Conservation (phyloP, 2,797 vertebrate species). For the Pseudochaenichthys georgianus region DNA sequence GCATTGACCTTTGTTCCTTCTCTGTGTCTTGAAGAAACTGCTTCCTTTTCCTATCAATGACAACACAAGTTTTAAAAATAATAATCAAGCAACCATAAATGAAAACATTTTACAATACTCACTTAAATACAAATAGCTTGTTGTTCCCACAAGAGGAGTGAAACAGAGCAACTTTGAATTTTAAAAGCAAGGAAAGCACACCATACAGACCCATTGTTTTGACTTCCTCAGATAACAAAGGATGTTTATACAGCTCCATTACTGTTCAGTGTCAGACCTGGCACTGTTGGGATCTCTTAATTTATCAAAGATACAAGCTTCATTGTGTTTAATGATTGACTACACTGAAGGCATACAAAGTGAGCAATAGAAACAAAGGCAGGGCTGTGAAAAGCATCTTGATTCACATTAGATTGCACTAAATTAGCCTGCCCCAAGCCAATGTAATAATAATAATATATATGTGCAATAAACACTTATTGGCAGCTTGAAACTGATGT, state of each 20-base stretch:
- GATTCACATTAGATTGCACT: conserved; percentile 3
- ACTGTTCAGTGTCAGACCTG: conserved; percentile 56
- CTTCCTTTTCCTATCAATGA: neutral
- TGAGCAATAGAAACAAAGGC: conserved; percentile 34
- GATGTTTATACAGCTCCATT: conserved; percentile 43
- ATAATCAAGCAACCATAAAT: neutral
- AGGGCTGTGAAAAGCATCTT: conserved; percentile 23
- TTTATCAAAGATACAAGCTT: conserved; percentile 59
- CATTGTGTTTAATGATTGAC: conserved; percentile 75
- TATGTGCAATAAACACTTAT: no score
- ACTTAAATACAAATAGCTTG: neutral
- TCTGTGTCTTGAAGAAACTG: conserved; percentile 31
- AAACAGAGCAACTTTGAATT: conserved; percentile 22
- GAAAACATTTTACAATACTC: neutral
- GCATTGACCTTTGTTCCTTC: conserved; percentile 63
- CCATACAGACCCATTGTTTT: conserved; percentile 39
- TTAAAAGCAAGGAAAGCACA: conserved; percentile 16
- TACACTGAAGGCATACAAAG: conserved; percentile 42
- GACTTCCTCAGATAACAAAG: conserved; percentile 57
- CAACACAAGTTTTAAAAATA: neutral
- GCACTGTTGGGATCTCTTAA: conserved; percentile 53
- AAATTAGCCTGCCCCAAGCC: neutral
- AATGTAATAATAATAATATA: neutral
- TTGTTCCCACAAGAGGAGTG: neutral
- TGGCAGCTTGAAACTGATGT: no score